Evolutionary conservation across 30 jellyfish, hydroid and myxozoan species (phyloP).

Genomic region (Turritopsis dohrnii): DNA sequence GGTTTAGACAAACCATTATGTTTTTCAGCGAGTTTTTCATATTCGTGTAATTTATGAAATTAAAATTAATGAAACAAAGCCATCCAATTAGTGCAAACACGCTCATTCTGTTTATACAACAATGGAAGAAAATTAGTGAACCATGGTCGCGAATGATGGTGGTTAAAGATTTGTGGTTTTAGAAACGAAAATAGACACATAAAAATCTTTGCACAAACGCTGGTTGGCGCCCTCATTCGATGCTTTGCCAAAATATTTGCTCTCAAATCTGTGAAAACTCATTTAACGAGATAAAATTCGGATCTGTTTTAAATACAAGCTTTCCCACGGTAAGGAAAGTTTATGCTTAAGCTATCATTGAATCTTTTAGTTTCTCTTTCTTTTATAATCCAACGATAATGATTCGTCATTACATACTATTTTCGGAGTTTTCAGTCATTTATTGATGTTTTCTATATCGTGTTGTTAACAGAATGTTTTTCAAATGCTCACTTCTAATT

Average conservation of each 20-base stretch:
- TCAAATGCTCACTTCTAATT: too few species aligned
- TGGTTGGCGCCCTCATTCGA: not conserved
- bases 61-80: not conserved
- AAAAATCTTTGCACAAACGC: not conserved
- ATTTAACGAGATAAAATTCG: not conserved
- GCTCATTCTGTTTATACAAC: not conserved
- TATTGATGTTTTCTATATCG: too few species aligned
- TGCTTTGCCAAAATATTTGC: not conserved
- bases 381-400: too few species aligned
- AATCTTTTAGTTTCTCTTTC: not conserved
- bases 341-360: not conserved
- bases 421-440: too few species aligned
- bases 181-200: not conserved
- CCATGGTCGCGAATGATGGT: not conserved
- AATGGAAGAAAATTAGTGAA: not conserved
- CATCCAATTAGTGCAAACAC: not conserved
- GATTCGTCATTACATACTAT: too few species aligned
- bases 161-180: not conserved
- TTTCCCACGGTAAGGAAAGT: not conserved
- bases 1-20: not conserved
- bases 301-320: not conserved
- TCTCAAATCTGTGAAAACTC: not conserved
- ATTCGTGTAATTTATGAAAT: not conserved
- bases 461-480: too few species aligned
- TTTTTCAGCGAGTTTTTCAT: not conserved